These are phyloP conservation scores for Campoplex capitator DNA, from an alignment of 2,888 invertebrate species.

Conservation along the genomic window DNA sequence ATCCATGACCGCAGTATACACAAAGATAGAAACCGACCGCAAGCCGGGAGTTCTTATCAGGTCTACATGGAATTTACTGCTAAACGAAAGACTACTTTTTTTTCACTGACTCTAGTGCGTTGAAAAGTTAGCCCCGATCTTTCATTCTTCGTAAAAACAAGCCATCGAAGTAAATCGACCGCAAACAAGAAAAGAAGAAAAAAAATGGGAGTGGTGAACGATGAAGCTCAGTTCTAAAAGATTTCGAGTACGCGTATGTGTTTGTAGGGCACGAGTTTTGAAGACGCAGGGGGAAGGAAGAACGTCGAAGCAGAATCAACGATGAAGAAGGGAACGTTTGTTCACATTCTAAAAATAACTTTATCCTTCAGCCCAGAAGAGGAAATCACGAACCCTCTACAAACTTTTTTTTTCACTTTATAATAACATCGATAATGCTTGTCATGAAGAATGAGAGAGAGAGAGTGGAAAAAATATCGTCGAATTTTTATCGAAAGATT, in stretches of 20 bases:
- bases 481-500: slow-evolving; percentile 5
- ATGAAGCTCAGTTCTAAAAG: slow-evolving; percentile 5
- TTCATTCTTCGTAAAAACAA: slow-evolving; percentile 8
- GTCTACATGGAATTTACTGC: slow-evolving; percentile 58
- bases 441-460: background rate
- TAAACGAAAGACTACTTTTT: slow-evolving; percentile 14
- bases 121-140: slow-evolving; percentile 30
- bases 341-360: slow-evolving; percentile 75
- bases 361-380: slow-evolving; percentile 74
- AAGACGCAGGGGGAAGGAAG: slow-evolving; percentile 16
- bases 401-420: slow-evolving; percentile 34
- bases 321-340: slow-evolving; percentile 71
- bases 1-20: slow-evolving; percentile 7
- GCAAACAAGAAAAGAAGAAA: slow-evolving; percentile 1
- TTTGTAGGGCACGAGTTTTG: slow-evolving; percentile 16
- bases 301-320: slow-evolving; percentile 55
- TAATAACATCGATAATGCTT: slow-evolving; percentile 23
- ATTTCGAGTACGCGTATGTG: slow-evolving; percentile 35
- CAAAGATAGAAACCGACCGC: slow-evolving; percentile 53
- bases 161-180: background rate
- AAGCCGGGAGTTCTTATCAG: slow-evolving; percentile 56
- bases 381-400: slow-evolving; percentile 72
- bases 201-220: background rate
- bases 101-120: slow-evolving; percentile 23
- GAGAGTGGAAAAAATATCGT: slow-evolving; percentile 23